These are phyloP conservation scores for Kryptopterus vitreolus DNA, from an alignment of 2,797 vertebrate genomes.

Conservation along the genomic window DNA sequence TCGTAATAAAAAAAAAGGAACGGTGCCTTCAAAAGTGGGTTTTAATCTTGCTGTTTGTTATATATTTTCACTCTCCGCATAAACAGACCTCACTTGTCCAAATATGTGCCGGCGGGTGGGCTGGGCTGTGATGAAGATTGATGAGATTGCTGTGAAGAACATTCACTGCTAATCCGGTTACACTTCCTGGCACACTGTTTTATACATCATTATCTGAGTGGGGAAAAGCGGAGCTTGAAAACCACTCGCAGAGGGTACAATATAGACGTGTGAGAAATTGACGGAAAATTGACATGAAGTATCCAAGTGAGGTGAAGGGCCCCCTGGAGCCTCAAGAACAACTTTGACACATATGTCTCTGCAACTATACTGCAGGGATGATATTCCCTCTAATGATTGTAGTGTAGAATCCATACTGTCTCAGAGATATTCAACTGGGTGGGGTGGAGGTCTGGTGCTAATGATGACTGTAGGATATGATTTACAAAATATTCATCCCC, in stretches of 20 bases:
- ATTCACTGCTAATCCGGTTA: conserved; percentile 73
- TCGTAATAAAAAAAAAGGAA: conserved; percentile 56
- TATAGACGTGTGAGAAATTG: not conserved
- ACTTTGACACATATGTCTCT: not conserved
- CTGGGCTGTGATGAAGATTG: conserved; percentile 71
- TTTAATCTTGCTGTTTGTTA: conserved; percentile 78
- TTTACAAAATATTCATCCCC: not conserved
- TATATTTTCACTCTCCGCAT: conserved; percentile 77
- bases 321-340: not conserved
- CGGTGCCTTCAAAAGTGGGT: conserved; percentile 63
- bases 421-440: not conserved
- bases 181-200: conserved; percentile 66
- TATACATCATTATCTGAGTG: conserved; percentile 59
- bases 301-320: not conserved
- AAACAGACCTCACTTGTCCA: conserved; percentile 75
- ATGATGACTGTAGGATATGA: not conserved
- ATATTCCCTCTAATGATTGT: not conserved
- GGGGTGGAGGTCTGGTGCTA: not conserved
- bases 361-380: not conserved
- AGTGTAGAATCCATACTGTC: not conserved
- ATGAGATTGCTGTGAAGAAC: conserved; percentile 64
- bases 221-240: conserved; percentile 49
- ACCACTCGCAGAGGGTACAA: not conserved
- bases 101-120: conserved; percentile 68
- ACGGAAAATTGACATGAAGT: not conserved